phyloP scores from a whole-genome alignment of 1,140 invertebrate genomes.

The Papilio machaon region DNA sequence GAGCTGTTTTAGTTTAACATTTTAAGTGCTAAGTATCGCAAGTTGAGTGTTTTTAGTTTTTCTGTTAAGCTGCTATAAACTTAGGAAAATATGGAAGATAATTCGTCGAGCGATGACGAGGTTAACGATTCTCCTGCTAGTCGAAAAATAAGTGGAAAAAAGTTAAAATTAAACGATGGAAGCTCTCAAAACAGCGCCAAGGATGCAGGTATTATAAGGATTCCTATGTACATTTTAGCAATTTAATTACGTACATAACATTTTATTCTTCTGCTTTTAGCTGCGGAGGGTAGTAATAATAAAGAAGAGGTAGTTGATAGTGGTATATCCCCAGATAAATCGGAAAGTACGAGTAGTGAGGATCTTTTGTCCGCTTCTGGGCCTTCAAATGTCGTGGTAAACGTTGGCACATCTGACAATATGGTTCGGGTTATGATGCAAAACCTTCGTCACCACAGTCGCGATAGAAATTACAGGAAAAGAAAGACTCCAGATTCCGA shows the following conservation, averaged over 20 bases:
- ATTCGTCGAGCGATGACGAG: conserved; percentile 73
- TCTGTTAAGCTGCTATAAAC: conserved; percentile 28
- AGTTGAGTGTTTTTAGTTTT: conserved; percentile 17
- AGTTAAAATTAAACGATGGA: conserved; percentile 76
- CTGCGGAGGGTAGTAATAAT: conserved; percentile 61
- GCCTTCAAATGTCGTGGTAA: conserved; percentile 64
- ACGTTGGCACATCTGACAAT: conserved; percentile 65
- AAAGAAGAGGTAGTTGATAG: conserved; percentile 77
- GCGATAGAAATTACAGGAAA: conserved; percentile 68
- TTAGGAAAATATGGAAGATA: conserved; percentile 72
- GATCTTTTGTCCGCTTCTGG: conserved; percentile 55
- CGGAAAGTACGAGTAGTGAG: conserved; percentile 77
- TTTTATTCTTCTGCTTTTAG: conserved; percentile 61
- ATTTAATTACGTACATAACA: conserved; percentile 55
- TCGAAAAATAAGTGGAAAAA: conserved; percentile 69
- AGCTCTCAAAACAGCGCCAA: conserved; percentile 74
- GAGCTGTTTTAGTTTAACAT: conserved; percentile 32
- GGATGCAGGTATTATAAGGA: conserved; percentile 60
- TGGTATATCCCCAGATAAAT: conserved; percentile 77
- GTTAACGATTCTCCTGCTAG: conserved; percentile 64
- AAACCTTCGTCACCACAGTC: conserved; percentile 60
- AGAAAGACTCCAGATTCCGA: conserved; percentile 71
- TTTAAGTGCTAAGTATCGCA: conserved; percentile 22
- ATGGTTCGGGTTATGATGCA: conserved; percentile 67
- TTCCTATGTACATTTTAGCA: conserved; percentile 17